Evolutionary conservation across 2,888 invertebrate genomes (phyloP), one percentile per base, ranked within the genome.

Genomic region (Drosophila kokeensis): DNA sequence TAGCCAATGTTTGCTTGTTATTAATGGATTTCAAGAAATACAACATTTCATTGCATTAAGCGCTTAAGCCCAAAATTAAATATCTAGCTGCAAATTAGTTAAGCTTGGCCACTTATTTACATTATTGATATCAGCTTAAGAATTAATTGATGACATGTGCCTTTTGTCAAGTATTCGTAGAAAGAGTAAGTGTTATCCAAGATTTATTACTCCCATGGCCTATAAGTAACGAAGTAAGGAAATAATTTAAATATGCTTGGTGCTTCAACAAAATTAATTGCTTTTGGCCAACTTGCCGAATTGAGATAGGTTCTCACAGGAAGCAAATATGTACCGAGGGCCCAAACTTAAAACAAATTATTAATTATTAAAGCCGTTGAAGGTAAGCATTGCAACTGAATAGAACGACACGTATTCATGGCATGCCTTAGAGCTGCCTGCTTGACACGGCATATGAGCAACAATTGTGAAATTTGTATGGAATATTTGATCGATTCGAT

Each of bases 401-500:
- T 27, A 10, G 10, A 49, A 27, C 18, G 27, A 18, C 2, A 27
- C 1, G 7, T 45, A 4, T 30, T 21, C 38, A 21, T 18, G 15
- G 24, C 24, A 15, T 24, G 15, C 21, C 45, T 15, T 15, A 21
- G 21, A 45, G 38, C 7, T 30, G 32, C 30, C 24, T n/a, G 42
- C 32, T 21, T 18, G 6, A 24, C 42, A 21, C 29, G 52, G 53
- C 66, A 45, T 49, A 54, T 55, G 69, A 60, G 69, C 71, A 69
- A 71, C 69, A 69, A 69, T 60, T 69, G 60, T 27, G 27, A 38
- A 6, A 48, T 60, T 52, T 13, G 38, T 27, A 45, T 52, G 21
- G 52, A 70, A 69, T 59, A 70, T 53, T 69, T 69, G 58, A 69
- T 29, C 55, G 40, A 68, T 68, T 50, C 15, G 29, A 68, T 15